These are phyloP conservation scores for Condylura cristata DNA, from an alignment of 2,113 vertebrate species.

Conservation along the genomic window DNA sequence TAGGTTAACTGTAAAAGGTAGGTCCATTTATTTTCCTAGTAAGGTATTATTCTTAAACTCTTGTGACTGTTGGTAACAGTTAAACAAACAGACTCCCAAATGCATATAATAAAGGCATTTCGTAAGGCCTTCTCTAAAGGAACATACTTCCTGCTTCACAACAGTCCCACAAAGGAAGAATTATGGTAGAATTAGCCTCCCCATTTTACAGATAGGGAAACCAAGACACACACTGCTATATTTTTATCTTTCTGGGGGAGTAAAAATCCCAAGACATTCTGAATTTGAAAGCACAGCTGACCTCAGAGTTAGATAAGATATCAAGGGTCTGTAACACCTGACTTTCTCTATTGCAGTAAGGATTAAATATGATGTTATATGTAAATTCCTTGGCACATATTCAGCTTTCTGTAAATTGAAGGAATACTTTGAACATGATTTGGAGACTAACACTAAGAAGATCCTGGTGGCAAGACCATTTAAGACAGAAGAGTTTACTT, in stretches of 20 bases:
- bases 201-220: not conserved
- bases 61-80: not conserved
- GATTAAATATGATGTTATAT: not conserved
- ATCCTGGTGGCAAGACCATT: not conserved
- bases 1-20: not conserved
- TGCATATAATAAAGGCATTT: not conserved
- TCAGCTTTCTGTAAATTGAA: not conserved
- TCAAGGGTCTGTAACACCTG: not conserved
- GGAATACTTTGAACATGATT: slow-evolving; percentile 2
- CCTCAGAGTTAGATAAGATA: not conserved
- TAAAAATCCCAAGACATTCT: not conserved
- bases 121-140: not conserved
- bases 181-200: not conserved
- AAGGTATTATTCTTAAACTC: not conserved
- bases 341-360: not conserved
- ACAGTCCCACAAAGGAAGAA: not conserved
- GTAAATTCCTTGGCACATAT: not conserved
- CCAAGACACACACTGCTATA: not conserved
- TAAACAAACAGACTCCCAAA: not conserved
- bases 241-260: not conserved
- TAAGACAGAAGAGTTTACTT: not conserved
- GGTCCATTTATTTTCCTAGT: not conserved
- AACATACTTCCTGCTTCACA: not conserved
- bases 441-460: not conserved
- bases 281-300: not conserved